Evolutionary conservation across 1,140 invertebrate species (phyloP).

Genomic region (Ephestia elutella): DNA sequence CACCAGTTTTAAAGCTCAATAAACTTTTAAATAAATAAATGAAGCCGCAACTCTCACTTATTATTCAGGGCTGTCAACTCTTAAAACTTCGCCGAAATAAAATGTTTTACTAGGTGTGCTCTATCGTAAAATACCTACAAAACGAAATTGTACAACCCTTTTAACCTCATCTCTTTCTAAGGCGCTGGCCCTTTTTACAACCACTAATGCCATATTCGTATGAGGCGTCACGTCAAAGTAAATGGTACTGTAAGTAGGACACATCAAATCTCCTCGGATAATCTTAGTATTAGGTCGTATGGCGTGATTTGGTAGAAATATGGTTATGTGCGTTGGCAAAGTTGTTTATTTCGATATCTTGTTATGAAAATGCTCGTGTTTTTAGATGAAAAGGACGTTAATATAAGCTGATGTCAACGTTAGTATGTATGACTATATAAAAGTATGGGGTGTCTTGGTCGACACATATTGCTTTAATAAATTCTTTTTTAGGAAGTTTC

Average conservation of each 20-base stretch:
- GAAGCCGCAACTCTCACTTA: no score
- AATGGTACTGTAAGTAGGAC: neutral
- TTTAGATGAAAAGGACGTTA: neutral
- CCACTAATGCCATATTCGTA: neutral
- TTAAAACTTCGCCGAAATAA: neutral
- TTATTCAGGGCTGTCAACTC: no score
- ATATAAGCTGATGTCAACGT: neutral
- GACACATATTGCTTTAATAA: no score
- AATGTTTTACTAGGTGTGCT: neutral
- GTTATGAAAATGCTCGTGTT: neutral
- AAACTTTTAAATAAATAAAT: no score
- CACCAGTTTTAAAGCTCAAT: no score
- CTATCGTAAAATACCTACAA: constrained; percentile 1
- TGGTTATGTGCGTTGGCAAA: neutral
- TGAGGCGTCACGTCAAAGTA: neutral
- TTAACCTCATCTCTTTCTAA: neutral
- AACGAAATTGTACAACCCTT: neutral
- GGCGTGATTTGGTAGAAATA: neutral
- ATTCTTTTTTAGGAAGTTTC: no score
- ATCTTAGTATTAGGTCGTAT: neutral
- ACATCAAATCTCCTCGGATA: neutral
- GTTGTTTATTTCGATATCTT: neutral
- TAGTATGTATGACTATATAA: no score
- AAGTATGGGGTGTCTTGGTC: no score
- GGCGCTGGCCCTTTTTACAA: neutral